Evolutionary conservation across 2,113 vertebrate species (phyloP), one percentile per base, ranked within the genome.

Genomic region (Syrmaticus mikado): DNA sequence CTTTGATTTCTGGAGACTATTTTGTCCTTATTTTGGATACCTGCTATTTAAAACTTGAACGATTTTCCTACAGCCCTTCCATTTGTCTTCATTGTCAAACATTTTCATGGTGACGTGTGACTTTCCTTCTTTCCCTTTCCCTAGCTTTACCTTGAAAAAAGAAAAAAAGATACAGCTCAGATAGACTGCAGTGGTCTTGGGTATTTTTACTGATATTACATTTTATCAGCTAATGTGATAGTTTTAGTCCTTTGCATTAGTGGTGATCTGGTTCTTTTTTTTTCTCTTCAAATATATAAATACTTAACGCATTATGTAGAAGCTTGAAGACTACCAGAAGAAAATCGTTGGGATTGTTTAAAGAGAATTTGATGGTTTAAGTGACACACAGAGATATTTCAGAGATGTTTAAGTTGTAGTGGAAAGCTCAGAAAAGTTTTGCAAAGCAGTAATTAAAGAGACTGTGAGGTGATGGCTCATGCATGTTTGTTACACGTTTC

Each of bases 71-170:
- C 36, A 91, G 53, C 65, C n/a, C 55, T 77, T 89, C 64, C 38
- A 6, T 30, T 91, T 58, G 18, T 80, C 75, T 93, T 74, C 64
- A 21, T 41, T 93, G 89, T 85, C 85, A 82, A 61, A 62, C 55
- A 90, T 88, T 90, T 85, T 83, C 82, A 86, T 91, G 82, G 79
- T 64, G 93, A 88, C 68, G 55, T 80, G 82, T 64, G 45, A 46
- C 20, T 87, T 85, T 40, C 53, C 60, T 55, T 6, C 66, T 87
- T 89, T 74, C 45, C 36, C 38, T 62, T 94, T 89, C 6, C 2
- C 14, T 71, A n/a, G 10, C 28, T 90, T 86, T 92, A 64, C 61
- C 52, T 92, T 68, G 55, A 77, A 87, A 66, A 70, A 50, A 43
- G 45, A 74, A 87, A 38, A 55, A 71, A 71, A 71, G 11, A 50